Conservation (phyloP, 2,113 vertebrate genomes). For the Gallinago jamesoni region DNA sequence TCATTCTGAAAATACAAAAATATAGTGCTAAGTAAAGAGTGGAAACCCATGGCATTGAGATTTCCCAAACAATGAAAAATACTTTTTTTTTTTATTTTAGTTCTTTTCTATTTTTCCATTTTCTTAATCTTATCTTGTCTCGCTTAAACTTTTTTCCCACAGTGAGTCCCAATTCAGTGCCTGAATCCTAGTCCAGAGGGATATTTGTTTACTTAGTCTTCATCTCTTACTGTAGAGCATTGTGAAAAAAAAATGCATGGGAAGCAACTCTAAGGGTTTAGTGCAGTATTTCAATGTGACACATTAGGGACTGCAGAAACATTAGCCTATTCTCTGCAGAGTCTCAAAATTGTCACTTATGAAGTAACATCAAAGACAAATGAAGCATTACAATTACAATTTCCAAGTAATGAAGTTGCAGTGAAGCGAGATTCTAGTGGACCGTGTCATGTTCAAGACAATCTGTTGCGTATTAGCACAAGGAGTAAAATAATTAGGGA, state of each 20-base stretch:
- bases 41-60: background rate
- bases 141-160: background rate
- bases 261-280: background rate
- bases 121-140: background rate
- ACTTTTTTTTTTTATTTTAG: background rate
- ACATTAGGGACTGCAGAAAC: background rate
- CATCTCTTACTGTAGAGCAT: background rate
- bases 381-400: background rate
- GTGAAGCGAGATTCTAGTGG: background rate
- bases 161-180: background rate
- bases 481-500: background rate
- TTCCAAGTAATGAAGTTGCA: background rate
- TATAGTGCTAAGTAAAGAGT: background rate
- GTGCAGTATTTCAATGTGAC: rapidly evolving
- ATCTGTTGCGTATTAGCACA: background rate
- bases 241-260: background rate
- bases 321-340: background rate
- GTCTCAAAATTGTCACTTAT: background rate
- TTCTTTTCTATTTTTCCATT: background rate
- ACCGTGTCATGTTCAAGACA: background rate
- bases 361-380: background rate
- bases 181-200: background rate
- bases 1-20: background rate
- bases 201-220: background rate
- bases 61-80: background rate